Base-by-base conservation (phyloP, 1,140 invertebrate species). In the Sminthurinus signatus region DNA sequence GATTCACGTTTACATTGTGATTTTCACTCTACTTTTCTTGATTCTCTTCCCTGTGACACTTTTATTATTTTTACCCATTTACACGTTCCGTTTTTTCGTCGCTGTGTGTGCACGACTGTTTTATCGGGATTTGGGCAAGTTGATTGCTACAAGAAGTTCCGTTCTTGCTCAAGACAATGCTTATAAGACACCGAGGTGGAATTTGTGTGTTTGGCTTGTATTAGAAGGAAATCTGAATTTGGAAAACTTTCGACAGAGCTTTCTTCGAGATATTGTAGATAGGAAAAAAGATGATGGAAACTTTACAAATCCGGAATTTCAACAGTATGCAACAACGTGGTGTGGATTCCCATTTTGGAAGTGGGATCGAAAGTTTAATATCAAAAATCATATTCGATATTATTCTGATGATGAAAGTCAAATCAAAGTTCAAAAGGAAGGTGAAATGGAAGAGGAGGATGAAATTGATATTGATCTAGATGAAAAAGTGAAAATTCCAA, bases 311-410 rank as follows among this genome's bases (percentile, higher is more conserved):
- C 69, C 69, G 15, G 69, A 71, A 56, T 67, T 56, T 42, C 63
- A 62, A 15, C 69, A 71, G 27, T 64, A 59, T 39, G 68, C 54
- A 52, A 1, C 43, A 1, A 65, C 58, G 25, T 71, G 63, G 62
- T 31, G 64, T 21, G 67, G 67, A 48, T 68, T 64, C 39, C 36
- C 61, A n/a, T 68, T 68, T 29, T 68, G 67, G 67, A 60, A 61
- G 36, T 68, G 58, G 61, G 67, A 54, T 32, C 8, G 19, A 19
- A 23, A 15, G 10, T 48, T 48, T 48, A 19, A 23, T 19, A 48
- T 48, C 21, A 48, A 48, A 8, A 8, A 48, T 8, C 46, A 48
- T 19, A 48, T 48, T 10, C 46, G 19, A 14, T 48, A 48, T 19
- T 19, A 48, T 23, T 39, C 36, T 8, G 17, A 39, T 10, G 8